These are phyloP conservation scores for Chorisops tibialis DNA, from an alignment of 2,888 invertebrate genomes.

Conservation along the genomic window DNA sequence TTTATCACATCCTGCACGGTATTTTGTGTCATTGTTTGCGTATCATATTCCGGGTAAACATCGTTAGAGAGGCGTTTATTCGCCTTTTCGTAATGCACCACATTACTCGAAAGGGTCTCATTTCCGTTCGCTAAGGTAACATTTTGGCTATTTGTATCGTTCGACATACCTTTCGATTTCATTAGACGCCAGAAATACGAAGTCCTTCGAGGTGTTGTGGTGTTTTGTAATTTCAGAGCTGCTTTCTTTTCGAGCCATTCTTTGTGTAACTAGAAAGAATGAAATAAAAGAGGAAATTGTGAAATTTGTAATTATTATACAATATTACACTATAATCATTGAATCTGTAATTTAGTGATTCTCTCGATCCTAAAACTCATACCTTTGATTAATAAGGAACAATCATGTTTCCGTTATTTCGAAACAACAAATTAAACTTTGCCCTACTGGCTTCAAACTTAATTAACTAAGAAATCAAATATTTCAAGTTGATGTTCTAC, in stretches of 20 bases:
- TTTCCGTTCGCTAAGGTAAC: background rate
- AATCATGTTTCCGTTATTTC: too few relatives aligned
- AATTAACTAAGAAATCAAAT: too few relatives aligned
- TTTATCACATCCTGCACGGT: slow-evolving; percentile 23
- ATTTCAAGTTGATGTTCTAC: too few relatives aligned
- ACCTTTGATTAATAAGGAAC: too few relatives aligned
- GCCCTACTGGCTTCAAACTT: too few relatives aligned
- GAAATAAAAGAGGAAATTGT: too few relatives aligned
- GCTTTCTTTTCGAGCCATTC: slow-evolving; percentile 48
- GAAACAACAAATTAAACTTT: too few relatives aligned
- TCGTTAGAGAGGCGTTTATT: slow-evolving; percentile 43
- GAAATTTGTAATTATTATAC: too few relatives aligned
- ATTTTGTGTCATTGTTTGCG: slow-evolving; percentile 32
- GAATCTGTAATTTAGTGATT: too few relatives aligned
- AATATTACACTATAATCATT: too few relatives aligned
- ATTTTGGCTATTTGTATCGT: background rate
- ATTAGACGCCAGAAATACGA: slow-evolving; percentile 10
- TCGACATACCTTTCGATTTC: background rate
- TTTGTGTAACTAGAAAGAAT: slow-evolving; percentile 46
- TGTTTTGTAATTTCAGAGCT: slow-evolving; percentile 35
- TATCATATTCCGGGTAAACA: slow-evolving; percentile 43
- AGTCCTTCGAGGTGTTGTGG: background rate
- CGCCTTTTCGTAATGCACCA: background rate
- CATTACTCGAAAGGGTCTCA: background rate
- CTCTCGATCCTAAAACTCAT: too few relatives aligned